Evolutionary conservation across 2,797 vertebrate species (phyloP), one percentile per base, ranked within the genome.

Genomic region (Euthynnus affinis): DNA sequence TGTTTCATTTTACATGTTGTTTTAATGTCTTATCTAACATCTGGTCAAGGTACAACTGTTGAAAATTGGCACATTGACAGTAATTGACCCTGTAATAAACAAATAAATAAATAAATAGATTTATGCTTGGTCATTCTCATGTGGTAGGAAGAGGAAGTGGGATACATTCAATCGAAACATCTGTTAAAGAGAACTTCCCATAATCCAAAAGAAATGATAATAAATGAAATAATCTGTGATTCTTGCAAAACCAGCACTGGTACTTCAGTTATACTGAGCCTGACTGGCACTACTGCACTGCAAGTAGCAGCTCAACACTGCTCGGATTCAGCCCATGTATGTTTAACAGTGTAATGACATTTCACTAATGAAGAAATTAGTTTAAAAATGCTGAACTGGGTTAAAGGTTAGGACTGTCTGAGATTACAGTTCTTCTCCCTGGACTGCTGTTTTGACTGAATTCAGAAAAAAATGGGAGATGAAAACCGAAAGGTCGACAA

Each of bases 361-460:
- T 93, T 92, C 64, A 64, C 89, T 91, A 93, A 94, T 90, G 76
- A 86, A 89, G 70, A 85, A 91, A 90, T 83, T 87, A 71, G 88
- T 86, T 93, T 92, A 86, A 83, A 90, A 88, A 90, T 83, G 84
- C 73, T 82, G 77, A 91, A 92, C 63, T 92, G 71, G 87, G 92
- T 90, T 85, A 92, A 84, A 90, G 90, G 89, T 80, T 74, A 59
- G 15, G 65, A 42, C 58, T 49, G 55, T 64, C 32, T 40, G 65
- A 82, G 37, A 82, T 46, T 63, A 53, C 48, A 13, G 76, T 65
- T 81, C 60, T 60, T 51, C 59, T 64, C 57, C 23, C 56, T 37
- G 18, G 70, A 10, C n/a, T 57, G 15, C n/a, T 40, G 60, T 80
- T 76, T 71, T 56, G 68, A 37, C 23, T 57, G 57, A 61, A 67